A percentile compares a stretch with the other conserved stretches of the same genome.
phyloP scores from a whole-genome alignment of 2,888 invertebrate species.

The Synergus laeviventris region DNA sequence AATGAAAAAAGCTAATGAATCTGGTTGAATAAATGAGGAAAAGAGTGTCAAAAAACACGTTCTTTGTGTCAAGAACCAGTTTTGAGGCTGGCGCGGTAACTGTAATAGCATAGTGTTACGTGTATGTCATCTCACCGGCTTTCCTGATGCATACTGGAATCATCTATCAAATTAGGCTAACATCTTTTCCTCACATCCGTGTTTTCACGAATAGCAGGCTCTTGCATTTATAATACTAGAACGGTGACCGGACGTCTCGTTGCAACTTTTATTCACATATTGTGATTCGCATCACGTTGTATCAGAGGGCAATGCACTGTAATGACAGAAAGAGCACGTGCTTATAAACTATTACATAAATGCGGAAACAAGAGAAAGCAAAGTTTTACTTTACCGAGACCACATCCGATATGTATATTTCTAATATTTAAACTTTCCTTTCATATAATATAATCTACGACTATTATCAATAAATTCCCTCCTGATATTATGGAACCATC shows the following conservation, averaged over 20 bases:
- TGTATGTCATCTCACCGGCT: conserved; percentile 55
- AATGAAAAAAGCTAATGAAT: not conserved
- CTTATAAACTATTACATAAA: conserved; percentile 37
- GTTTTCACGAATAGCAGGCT: conserved; percentile 47
- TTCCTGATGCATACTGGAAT: conserved; percentile 61
- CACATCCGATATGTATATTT: conserved; percentile 33
- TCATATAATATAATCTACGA: not conserved
- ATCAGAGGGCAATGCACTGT: conserved; percentile 26
- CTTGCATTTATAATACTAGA: conserved; percentile 48
- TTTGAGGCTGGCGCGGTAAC: conserved; percentile 54
- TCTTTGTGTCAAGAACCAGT: conserved; percentile 48
- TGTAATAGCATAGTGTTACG: conserved; percentile 54
- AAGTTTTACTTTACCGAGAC: conserved; percentile 2
- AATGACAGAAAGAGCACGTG: conserved; percentile 20
- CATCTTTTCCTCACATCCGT: conserved; percentile 55
- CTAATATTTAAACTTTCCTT: not conserved
- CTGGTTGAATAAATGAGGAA: not conserved
- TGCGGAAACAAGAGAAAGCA: conserved; percentile 40
- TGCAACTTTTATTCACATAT: conserved; percentile 26
- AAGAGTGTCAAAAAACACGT: conserved; percentile 20
- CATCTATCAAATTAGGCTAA: conserved; percentile 64
- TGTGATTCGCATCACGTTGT: not conserved
- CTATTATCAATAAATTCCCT: not conserved
- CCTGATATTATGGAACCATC: not conserved
- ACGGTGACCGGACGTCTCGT: conserved; percentile 27